These are phyloP conservation scores for Trogon surrucura DNA, from an alignment of 2,113 vertebrate genomes.

Conservation along the genomic window DNA sequence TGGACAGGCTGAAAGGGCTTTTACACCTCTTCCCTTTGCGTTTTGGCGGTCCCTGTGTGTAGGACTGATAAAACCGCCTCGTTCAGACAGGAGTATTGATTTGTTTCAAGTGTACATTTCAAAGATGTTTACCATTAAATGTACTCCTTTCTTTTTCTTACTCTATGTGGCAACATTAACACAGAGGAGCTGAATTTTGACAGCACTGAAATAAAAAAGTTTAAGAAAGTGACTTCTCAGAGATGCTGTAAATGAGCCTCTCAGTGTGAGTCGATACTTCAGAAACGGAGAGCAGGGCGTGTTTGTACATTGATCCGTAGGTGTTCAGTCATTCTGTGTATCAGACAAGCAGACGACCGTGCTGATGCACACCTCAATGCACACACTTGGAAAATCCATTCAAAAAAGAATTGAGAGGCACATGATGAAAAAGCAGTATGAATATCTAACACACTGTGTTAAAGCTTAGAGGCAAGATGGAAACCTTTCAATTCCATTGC, in stretches of 20 bases:
- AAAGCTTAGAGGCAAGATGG: slow-evolving; percentile 44
- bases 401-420: neutral
- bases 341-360: accelerated
- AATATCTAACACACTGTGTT: neutral
- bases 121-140: neutral
- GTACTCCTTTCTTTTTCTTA: neutral
- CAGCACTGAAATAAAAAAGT: neutral
- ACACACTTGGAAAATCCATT: neutral
- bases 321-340: accelerated
- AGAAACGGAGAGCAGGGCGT: neutral
- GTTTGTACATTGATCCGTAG: neutral
- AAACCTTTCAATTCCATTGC: slow-evolving; percentile 46
- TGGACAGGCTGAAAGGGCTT: neutral
- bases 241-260: neutral
- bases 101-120: neutral
- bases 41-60: neutral
- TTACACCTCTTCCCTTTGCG: neutral
- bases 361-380: neutral
- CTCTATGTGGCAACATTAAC: neutral
- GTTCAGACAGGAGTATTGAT: neutral
- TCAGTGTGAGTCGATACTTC: neutral
- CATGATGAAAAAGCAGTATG: neutral
- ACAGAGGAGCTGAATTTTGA: neutral
- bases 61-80: neutral
- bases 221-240: neutral